Percentiles rank a stretch among this genome's conserved stretches.
Conservation (phyloP, 2,113 vertebrate species). For the Scartelaos histophorus region DNA sequence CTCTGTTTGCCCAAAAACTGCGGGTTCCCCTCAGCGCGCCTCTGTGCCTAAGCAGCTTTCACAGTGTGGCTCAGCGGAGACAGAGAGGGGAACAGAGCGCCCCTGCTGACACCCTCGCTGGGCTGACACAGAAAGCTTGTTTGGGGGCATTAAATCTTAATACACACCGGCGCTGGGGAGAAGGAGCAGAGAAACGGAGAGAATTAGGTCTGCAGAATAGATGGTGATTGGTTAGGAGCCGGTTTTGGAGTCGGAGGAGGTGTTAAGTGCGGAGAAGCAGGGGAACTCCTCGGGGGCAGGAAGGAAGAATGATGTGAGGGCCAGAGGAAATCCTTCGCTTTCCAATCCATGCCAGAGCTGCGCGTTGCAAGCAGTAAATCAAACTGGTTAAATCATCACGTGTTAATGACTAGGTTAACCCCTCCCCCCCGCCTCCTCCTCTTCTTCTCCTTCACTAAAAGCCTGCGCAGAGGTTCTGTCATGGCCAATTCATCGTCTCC, state of each 20-base stretch:
- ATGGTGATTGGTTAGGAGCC: slow-evolving; percentile 7
- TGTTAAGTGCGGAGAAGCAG: slow-evolving; percentile 20
- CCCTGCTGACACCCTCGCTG: slow-evolving; percentile 66
- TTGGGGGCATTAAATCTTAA: slow-evolving; percentile 73
- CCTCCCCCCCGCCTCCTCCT: slow-evolving; percentile 25
- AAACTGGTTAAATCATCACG: slow-evolving; percentile 66
- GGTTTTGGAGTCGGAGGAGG: slow-evolving; percentile 9
- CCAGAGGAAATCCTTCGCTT: slow-evolving; percentile 58
- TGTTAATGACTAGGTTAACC: slow-evolving; percentile 69
- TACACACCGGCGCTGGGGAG: slow-evolving; percentile 41
- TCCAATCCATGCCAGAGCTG: slow-evolving; percentile 63
- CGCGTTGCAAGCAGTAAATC: slow-evolving; percentile 58
- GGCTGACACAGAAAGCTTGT: slow-evolving; percentile 70
- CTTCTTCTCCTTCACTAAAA: slow-evolving; percentile 55
- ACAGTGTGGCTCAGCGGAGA: slow-evolving; percentile 56
- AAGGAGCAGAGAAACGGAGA: slow-evolving; percentile 32
- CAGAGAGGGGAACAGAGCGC: slow-evolving; percentile 55
- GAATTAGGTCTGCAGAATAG: slow-evolving; percentile 33
- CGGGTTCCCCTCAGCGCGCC: slow-evolving; percentile 7
- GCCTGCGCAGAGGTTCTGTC: slow-evolving; percentile 55
- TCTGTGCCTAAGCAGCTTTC: slow-evolving; percentile 49
- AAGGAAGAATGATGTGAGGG: slow-evolving; percentile 59
- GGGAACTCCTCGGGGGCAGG: slow-evolving; percentile 55
- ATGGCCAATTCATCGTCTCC: slow-evolving; percentile 66
- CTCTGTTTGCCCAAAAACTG: slow-evolving; percentile 8